Evolutionary conservation across 2,797 vertebrate genomes (phyloP), one percentile per base, ranked within the genome.

Genomic region (Brachymystax lenok): DNA sequence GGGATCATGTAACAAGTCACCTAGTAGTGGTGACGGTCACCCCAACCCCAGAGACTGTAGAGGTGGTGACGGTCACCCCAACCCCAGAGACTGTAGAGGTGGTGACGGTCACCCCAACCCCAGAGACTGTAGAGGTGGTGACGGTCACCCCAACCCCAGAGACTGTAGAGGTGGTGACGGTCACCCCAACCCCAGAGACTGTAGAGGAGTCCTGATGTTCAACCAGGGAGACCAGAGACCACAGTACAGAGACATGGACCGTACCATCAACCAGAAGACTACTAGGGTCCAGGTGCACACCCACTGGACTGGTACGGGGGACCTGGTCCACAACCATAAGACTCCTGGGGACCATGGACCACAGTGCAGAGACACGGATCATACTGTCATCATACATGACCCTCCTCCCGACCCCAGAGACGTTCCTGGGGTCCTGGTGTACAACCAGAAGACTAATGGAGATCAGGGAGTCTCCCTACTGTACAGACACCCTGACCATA

Each of bases 371-470:
- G 59, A 24, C 59, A 24, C 3, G 21, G 24, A 63, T 24, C 21
- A 63, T 24, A 24, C 59, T 10, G 59, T 27, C 59, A 24, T 24
- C 21, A 24, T 21, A 27, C 59, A 10, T 63, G 8, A 8, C 59
- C 59, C 59, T 63, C 79, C 84, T 0, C 2, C 52, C 74, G 79
- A 80, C 56, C 75, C 81, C 13, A 84, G 82, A 46, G 89, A 88
- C 83, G 80, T 77, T 69, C 79, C 82, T 28, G 66, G 77, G 73
- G 82, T 86, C 59, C 80, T 73, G 8, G 73, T 83, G 28, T 73
- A 90, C 30, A 81, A 82, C 84, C 90, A 89, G 84, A 88, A 84
- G 52, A 74, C 79, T 0, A 52, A 74, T 12, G 66, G 51, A 0
- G 69, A 50, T 64, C 81, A 74, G 75, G 74, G 7, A 19, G 3